A percentile compares a stretch with the other conserved stretches of the same genome.
Conservation (phyloP, 2,797 vertebrate species). For the Gymnoscopelus braueri region DNA sequence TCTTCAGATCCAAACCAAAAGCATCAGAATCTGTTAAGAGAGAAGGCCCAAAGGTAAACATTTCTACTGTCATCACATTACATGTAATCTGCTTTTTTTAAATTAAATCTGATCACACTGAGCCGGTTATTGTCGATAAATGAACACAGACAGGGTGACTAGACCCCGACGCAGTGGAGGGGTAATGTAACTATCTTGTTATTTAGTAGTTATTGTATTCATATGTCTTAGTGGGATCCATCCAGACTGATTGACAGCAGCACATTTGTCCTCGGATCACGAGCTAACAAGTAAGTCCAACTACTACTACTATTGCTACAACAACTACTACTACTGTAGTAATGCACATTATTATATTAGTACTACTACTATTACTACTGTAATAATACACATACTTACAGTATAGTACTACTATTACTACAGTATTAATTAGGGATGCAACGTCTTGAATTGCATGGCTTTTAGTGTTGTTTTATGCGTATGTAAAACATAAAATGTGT, state of each 20-base stretch:
- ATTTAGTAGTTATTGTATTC: neutral
- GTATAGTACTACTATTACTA: neutral
- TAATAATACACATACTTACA: neutral
- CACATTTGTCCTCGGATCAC: conserved; percentile 95
- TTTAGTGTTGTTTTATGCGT: no score
- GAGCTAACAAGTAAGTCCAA: conserved; percentile 94
- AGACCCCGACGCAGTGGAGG: no score
- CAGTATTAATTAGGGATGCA: neutral
- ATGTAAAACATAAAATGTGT: no score
- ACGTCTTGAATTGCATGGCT: no score
- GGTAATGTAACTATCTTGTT: neutral
- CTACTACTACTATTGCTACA: neutral
- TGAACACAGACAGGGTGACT: neutral
- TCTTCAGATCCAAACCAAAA: conserved; percentile 88
- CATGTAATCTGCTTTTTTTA: neutral
- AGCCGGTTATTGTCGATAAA: neutral
- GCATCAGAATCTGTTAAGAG: conserved; percentile 87
- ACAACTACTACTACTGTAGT: neutral
- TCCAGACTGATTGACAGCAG: conserved; percentile 88
- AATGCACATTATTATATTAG: neutral
- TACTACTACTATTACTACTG: neutral
- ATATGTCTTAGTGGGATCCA: conserved; percentile 89
- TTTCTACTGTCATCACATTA: no score
- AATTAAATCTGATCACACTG: neutral
- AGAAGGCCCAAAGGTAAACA: conserved; percentile 94